Percentiles rank a stretch among this genome's conserved stretches.
Evolutionary conservation across 2,888 invertebrate genomes (phyloP).

Genomic region (Epinotia brunnichana): DNA sequence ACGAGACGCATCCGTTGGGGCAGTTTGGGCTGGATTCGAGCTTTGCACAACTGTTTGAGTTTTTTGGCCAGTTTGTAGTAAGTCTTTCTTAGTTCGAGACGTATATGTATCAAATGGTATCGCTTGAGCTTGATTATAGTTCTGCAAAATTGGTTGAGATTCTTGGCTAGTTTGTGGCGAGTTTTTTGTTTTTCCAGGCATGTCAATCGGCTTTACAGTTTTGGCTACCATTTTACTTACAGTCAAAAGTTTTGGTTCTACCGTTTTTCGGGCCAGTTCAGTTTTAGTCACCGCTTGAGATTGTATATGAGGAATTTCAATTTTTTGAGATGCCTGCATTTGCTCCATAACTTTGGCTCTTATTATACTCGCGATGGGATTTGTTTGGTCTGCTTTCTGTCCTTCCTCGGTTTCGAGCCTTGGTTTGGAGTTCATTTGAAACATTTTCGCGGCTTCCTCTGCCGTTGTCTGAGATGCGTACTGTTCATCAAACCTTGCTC

Average conservation of each 20-base stretch:
- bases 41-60: no score
- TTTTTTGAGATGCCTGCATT: not conserved
- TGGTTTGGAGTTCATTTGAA: not conserved
- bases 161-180: not conserved
- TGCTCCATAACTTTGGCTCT: not conserved
- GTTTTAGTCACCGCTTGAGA: not conserved
- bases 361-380: not conserved
- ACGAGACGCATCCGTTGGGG: no score
- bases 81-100: not conserved
- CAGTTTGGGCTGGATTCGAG: no score
- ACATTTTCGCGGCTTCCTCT: not conserved
- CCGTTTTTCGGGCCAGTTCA: not conserved
- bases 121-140: not conserved
- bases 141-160: not conserved
- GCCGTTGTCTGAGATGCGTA: not conserved
- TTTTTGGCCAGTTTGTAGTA: not conserved
- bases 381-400: not conserved
- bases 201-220: not conserved
- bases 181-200: not conserved
- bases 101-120: not conserved
- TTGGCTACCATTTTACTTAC: not conserved
- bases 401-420: not conserved
- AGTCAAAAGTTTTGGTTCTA: not conserved
- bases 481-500: not conserved
- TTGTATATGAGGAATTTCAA: slow-evolving; percentile 1